These are phyloP conservation scores for Acanthopagrus latus DNA, from an alignment of 2,797 vertebrate genomes.

Conservation along the genomic window DNA sequence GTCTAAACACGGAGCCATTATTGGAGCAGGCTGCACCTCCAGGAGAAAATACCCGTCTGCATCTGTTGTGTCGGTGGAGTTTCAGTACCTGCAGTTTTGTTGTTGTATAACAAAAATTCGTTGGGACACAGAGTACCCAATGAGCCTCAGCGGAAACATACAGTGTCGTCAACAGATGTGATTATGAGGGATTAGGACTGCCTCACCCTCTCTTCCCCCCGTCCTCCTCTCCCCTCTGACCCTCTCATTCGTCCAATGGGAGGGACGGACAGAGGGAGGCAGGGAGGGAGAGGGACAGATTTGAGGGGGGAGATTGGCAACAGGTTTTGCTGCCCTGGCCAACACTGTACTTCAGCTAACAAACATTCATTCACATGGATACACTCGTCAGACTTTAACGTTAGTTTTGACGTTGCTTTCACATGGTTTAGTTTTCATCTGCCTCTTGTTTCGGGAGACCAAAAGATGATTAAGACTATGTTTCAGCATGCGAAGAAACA, in stretches of 20 bases:
- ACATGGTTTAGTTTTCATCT: not conserved
- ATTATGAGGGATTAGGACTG: slow-evolving; percentile 72
- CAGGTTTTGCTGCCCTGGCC: slow-evolving; percentile 56
- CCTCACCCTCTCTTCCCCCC: slow-evolving; percentile 23
- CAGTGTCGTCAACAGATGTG: slow-evolving; percentile 69
- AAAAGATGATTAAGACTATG: slow-evolving; percentile 76
- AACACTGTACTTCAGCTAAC: slow-evolving; percentile 42
- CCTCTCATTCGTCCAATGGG: slow-evolving; percentile 51
- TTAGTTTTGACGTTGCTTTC: slow-evolving; percentile 9
- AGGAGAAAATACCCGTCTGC: slow-evolving; percentile 16
- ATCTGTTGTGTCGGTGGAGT: slow-evolving; percentile 14
- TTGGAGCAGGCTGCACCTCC: slow-evolving; percentile 11
- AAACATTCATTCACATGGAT: slow-evolving; percentile 49
- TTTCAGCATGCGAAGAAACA: slow-evolving; percentile 78
- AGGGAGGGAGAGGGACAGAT: not conserved
- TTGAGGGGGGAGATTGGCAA: slow-evolving; percentile 55
- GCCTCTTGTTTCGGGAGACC: slow-evolving; percentile 10
- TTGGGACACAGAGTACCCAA: slow-evolving; percentile 51
- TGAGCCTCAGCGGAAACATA: slow-evolving; percentile 62
- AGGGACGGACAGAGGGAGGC: slow-evolving; percentile 13
- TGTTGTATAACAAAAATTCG: slow-evolving; percentile 54
- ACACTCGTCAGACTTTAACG: slow-evolving; percentile 2
- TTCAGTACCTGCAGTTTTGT: slow-evolving; percentile 34
- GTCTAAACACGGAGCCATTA: slow-evolving; percentile 42
- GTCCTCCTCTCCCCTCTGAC: slow-evolving; percentile 44